Conservation (phyloP, 1,140 invertebrate species). For the Diachasmimorpha longicaudata region DNA sequence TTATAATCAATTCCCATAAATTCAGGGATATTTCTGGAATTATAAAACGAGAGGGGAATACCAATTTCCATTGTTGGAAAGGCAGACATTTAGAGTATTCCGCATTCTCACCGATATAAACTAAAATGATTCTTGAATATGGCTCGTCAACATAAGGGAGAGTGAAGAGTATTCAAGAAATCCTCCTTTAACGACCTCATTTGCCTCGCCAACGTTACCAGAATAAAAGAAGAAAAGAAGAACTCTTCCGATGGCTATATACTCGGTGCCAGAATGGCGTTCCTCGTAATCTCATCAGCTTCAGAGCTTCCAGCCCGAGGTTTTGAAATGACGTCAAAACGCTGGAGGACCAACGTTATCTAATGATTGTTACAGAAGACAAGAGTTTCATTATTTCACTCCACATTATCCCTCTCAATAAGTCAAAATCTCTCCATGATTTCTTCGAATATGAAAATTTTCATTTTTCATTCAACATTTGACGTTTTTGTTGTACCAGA, state of each 20-base stretch:
- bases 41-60: background rate
- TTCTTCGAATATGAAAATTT: background rate
- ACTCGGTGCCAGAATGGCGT: slow-evolving; percentile 4
- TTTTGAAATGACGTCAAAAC: slow-evolving; percentile 20
- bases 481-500: no score
- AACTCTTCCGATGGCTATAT: slow-evolving; percentile 10
- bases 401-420: background rate
- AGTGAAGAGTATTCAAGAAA: slow-evolving; percentile 37
- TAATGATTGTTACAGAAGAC: background rate
- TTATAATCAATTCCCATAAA: background rate
- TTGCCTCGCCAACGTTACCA: slow-evolving; percentile 45
- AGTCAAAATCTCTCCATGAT: background rate
- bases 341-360: background rate
- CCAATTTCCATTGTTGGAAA: background rate
- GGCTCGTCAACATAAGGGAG: background rate
- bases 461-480: no score
- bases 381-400: background rate
- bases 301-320: slow-evolving; percentile 11
- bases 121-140: slow-evolving; percentile 3
- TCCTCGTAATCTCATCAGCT: slow-evolving; percentile 29
- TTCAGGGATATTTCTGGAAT: background rate
- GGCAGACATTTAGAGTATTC: background rate
- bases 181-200: slow-evolving; percentile 52
- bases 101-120: background rate
- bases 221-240: slow-evolving; percentile 35